A percentile compares a stretch with the other conserved stretches of the same genome.
Evolutionary conservation across 2,113 vertebrate species (phyloP).

Genomic region (Entelurus aequoreus): DNA sequence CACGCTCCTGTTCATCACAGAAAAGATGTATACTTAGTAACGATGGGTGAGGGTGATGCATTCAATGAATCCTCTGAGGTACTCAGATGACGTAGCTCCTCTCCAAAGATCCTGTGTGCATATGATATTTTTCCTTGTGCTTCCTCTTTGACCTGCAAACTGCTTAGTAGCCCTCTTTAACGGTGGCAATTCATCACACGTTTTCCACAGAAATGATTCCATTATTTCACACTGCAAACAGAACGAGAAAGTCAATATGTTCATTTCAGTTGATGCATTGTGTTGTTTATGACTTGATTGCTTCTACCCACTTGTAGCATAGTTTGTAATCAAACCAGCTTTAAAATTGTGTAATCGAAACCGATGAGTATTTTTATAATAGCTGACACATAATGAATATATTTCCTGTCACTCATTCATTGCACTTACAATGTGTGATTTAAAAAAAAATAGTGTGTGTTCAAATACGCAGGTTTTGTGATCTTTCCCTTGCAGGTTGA

Average conservation of each 20-base stretch:
- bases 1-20: background rate
- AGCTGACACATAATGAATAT: conserved; percentile 74
- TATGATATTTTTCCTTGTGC: conserved; percentile 36
- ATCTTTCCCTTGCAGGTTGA: conserved; percentile 78
- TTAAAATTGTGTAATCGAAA: conserved; percentile 65
- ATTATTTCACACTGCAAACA: background rate
- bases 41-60: conserved; percentile 26
- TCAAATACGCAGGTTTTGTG: conserved; percentile 82
- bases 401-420: conserved; percentile 82
- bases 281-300: conserved; percentile 36
- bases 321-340: conserved; percentile 62
- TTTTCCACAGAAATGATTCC: background rate
- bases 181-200: conserved; percentile 16
- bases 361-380: conserved; percentile 77
- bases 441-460: conserved; percentile 41
- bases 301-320: conserved; percentile 56
- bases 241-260: conserved; percentile 11
- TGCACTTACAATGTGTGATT: conserved; percentile 85
- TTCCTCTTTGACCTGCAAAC: conserved; percentile 52
- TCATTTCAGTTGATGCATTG: conserved; percentile 24
- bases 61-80: conserved; percentile 20
- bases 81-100: conserved; percentile 37
- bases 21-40: conserved; percentile 3
- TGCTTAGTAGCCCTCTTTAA: conserved; percentile 18
- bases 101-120: conserved; percentile 18